Conservation (phyloP, 1,140 invertebrate genomes). For the Pentalonia nigronervosa region DNA sequence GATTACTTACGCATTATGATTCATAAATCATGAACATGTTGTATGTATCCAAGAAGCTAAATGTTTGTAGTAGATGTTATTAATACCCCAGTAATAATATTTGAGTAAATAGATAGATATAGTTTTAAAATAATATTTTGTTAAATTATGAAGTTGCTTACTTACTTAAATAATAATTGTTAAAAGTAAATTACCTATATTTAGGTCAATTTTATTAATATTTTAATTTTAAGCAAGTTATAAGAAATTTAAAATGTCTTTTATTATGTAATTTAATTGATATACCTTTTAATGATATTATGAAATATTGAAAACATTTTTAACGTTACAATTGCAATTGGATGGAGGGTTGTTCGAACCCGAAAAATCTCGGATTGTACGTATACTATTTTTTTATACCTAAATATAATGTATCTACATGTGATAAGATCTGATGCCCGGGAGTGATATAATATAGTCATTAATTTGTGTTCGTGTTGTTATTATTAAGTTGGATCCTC, state of each 20-base stretch:
- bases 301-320: too few species aligned
- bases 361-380: too few species aligned
- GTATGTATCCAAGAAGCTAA: neutral
- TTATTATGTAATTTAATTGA: neutral
- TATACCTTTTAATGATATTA: neutral
- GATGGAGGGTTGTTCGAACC: too few species aligned
- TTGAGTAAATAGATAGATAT: too few species aligned
- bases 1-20: neutral
- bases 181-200: too few species aligned
- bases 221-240: neutral
- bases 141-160: neutral
- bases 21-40: neutral
- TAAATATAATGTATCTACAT: too few species aligned
- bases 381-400: too few species aligned
- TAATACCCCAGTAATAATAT: too few species aligned
- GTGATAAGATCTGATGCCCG: neutral
- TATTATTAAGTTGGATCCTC: neutral
- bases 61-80: too few species aligned
- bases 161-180: too few species aligned
- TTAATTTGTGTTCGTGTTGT: neutral
- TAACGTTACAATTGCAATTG: too few species aligned
- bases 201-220: neutral
- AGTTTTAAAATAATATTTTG: too few species aligned
- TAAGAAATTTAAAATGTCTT: neutral
- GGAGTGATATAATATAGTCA: neutral